A percentile compares a stretch with the other conserved stretches of the same genome.
phyloP scores from a whole-genome alignment of 2,888 invertebrate genomes.

The Drosophila lutescens region DNA sequence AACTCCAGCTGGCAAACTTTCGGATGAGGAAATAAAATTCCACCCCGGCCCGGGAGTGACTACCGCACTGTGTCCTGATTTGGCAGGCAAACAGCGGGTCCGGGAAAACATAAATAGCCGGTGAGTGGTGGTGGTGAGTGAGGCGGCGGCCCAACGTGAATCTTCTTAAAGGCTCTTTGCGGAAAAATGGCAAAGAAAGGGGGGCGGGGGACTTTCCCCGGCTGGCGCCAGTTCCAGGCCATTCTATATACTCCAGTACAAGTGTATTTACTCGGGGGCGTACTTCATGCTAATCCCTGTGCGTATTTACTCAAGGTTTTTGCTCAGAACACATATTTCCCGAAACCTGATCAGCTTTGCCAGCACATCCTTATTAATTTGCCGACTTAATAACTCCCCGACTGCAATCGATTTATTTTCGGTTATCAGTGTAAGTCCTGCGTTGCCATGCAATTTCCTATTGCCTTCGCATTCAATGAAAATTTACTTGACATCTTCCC shows the following conservation, averaged over 20 bases:
- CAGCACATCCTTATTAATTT: slow-evolving; percentile 38
- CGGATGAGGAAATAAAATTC: slow-evolving; percentile 42
- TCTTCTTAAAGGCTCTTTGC: slow-evolving; percentile 61
- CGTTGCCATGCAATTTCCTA: slow-evolving; percentile 59
- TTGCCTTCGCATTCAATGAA: slow-evolving; percentile 63
- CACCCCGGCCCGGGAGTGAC: slow-evolving; percentile 41
- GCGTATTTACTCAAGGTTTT: slow-evolving; percentile 4
- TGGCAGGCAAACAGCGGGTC: slow-evolving; percentile 47
- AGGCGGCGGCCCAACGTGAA: slow-evolving; percentile 57
- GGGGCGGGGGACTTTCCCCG: background rate
- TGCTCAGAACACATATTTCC: background rate
- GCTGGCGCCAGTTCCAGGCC: slow-evolving; percentile 43
- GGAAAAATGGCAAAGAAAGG: slow-evolving; percentile 16
- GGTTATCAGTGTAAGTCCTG: slow-evolving; percentile 55
- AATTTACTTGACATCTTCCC: slow-evolving; percentile 53
- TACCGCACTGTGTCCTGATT: slow-evolving; percentile 78
- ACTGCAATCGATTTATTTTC: slow-evolving; percentile 20
- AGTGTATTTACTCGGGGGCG: slow-evolving; percentile 16
- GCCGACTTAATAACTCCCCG: slow-evolving; percentile 22
- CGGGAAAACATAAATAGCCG: slow-evolving; percentile 52
- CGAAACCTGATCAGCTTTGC: slow-evolving; percentile 9
- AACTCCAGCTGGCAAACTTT: slow-evolving; percentile 59
- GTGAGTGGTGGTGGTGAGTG: slow-evolving; percentile 24
- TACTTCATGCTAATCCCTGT: slow-evolving; percentile 10
- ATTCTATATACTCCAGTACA: background rate